Evolutionary conservation across 1,140 invertebrate species (phyloP).

Genomic region (Drosophila tristis): DNA sequence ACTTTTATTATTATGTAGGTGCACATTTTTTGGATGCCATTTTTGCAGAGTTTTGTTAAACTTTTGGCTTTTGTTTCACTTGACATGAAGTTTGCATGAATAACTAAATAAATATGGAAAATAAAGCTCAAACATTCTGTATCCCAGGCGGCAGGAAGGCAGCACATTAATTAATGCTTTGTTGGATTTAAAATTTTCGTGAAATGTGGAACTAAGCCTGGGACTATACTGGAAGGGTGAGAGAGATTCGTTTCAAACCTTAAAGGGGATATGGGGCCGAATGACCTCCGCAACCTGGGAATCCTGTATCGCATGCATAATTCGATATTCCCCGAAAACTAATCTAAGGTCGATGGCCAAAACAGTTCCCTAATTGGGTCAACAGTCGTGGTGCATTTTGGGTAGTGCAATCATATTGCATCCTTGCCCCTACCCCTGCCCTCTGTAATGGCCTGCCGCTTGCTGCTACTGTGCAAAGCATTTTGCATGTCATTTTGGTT

Average conservation of each 20-base stretch:
- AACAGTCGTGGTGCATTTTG: constrained; percentile 38
- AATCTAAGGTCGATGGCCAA: constrained; percentile 31
- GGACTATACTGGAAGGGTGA: not conserved
- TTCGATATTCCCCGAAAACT: constrained; percentile 37
- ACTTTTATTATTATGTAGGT: constrained; percentile 52
- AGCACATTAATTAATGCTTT: constrained; percentile 39
- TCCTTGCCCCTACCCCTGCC: not conserved
- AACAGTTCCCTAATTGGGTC: constrained; percentile 71
- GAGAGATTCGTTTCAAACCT: not conserved
- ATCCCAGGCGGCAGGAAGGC: not conserved
- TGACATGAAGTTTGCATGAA: constrained; percentile 36
- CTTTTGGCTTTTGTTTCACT: constrained; percentile 54
- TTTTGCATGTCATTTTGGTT: constrained; percentile 69
- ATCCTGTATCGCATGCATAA: constrained; percentile 34
- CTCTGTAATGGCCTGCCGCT: constrained; percentile 23
- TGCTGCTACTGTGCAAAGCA: constrained; percentile 35
- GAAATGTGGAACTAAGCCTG: constrained; percentile 10
- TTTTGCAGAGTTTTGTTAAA: constrained; percentile 54
- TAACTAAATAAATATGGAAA: constrained; percentile 45
- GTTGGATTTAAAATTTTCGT: constrained; percentile 28
- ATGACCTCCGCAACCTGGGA: constrained; percentile 29
- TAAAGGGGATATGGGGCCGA: not conserved
- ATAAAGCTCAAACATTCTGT: not conserved
- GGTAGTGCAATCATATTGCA: constrained; percentile 10
- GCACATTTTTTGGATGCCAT: constrained; percentile 44